phyloP scores from a whole-genome alignment of 2,113 vertebrate genomes.

The Catagonus wagneri region DNA sequence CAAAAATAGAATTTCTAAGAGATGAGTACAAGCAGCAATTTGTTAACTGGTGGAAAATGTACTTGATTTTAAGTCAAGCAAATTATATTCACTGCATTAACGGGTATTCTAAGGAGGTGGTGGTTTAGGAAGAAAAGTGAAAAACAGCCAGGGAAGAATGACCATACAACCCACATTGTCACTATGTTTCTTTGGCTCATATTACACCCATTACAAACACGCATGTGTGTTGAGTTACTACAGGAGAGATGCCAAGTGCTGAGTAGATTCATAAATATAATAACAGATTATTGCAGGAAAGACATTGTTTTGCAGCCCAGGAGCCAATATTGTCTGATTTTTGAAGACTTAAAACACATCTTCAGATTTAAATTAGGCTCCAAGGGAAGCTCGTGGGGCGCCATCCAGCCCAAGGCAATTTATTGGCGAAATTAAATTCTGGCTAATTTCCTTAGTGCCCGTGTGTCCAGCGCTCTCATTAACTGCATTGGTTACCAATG shows the following conservation, averaged over 20 bases:
- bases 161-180: neutral
- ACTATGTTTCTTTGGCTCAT: neutral
- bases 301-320: constrained; percentile 5
- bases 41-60: neutral
- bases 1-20: neutral
- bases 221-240: neutral
- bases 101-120: neutral
- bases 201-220: neutral
- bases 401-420: constrained; percentile 31
- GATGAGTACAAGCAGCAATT: neutral
- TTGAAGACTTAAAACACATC: constrained; percentile 52
- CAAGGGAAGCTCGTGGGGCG: neutral
- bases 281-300: constrained; percentile 46
- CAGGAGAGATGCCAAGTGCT: constrained; percentile 4
- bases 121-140: neutral
- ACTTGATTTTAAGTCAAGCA: neutral
- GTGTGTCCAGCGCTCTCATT: neutral
- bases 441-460: constrained; percentile 62
- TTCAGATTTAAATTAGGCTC: constrained; percentile 31
- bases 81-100: neutral
- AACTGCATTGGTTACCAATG: neutral
- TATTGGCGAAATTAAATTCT: constrained; percentile 62
- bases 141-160: neutral
- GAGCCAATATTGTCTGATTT: constrained; percentile 3
- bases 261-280: neutral